These are phyloP conservation scores for Gymnopithys bicolor DNA, from an alignment of 2,797 vertebrate species.

Conservation along the genomic window DNA sequence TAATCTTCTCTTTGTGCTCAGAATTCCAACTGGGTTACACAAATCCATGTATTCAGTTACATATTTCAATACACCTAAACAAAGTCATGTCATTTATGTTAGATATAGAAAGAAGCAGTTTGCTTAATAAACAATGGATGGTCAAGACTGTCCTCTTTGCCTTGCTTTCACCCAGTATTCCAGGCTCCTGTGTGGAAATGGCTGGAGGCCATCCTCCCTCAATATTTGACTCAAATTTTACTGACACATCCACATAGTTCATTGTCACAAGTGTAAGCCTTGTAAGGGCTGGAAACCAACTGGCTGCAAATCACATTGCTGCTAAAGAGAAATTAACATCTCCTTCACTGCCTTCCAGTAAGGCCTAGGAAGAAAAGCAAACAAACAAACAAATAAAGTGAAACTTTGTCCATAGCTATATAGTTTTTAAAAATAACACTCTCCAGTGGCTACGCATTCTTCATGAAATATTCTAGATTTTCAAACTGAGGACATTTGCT, in stretches of 20 bases:
- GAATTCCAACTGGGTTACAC: not conserved
- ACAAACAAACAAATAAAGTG: not conserved
- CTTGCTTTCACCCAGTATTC: not conserved
- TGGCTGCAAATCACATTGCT: not conserved
- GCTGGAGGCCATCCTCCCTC: not conserved
- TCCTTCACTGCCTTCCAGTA: not conserved
- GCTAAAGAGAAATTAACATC: not conserved
- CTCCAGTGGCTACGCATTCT: fast-evolving
- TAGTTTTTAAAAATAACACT: not conserved
- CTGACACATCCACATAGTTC: not conserved
- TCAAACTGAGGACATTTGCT: not conserved
- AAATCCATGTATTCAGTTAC: not conserved
- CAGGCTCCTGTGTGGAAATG: not conserved
- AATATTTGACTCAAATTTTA: not conserved
- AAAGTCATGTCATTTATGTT: not conserved
- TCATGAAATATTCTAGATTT: not conserved
- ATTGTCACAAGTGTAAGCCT: not conserved
- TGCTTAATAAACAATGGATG: not conserved
- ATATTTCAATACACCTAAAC: not conserved
- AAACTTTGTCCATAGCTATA: not conserved
- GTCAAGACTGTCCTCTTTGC: not conserved
- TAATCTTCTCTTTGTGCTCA: not conserved
- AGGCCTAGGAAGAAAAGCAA: not conserved
- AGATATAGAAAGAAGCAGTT: not conserved
- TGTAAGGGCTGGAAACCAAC: not conserved